Base-by-base conservation (phyloP, 2,797 vertebrate genomes). In the Pangasius krempfi region DNA sequence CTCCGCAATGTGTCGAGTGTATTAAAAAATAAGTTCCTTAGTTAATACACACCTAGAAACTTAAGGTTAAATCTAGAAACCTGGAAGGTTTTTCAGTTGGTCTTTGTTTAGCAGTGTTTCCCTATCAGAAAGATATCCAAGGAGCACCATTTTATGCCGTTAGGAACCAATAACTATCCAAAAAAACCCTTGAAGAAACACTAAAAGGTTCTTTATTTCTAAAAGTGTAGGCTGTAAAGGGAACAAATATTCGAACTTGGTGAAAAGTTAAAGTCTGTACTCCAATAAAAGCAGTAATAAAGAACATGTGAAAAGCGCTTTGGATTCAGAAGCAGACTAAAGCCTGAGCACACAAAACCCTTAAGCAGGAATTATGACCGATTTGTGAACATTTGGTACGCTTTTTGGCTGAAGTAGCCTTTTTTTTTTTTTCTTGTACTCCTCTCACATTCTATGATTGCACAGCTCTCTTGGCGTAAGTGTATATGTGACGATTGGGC, bases 311-410 rank as follows among this genome's bases (percentile, higher is more conserved):
- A 75, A 47, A 44, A 75, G 44, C n/a, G 30, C 27, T 81, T 81
- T 81, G 54, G 20, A 81, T 58, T 81, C 79, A 27, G 54, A 37
- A 6, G 79, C 54, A 60, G 56, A 25, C 78, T 22, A 30, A 56
- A 80, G 73, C 13, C 73, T 76, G 73, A 50, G 18, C 52, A 37
- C 47, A 56, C 18, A 37, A 33, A 80, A 81, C 20, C 20, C 9
- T 54, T 78, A 52, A 78, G 75, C 47, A 47, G 72, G 76, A 79
- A 79, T 79, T 79, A 79, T 79, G 50, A 75, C 72, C n/a, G 10
- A 58, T 80, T 80, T 80, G 52, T 58, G 78, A 80, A 80, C 78
- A 81, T 60, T 81, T 40, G 54, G 30, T 27, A 58, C 2, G 22
- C 54, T 60, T 58, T 64, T 50, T 30, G 54, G 54, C 54, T 13